A percentile compares a stretch with the other conserved stretches of the same genome.
These are phyloP conservation scores for Patella caerulea DNA, from an alignment of 2,888 invertebrate genomes.

Conservation along the genomic window DNA sequence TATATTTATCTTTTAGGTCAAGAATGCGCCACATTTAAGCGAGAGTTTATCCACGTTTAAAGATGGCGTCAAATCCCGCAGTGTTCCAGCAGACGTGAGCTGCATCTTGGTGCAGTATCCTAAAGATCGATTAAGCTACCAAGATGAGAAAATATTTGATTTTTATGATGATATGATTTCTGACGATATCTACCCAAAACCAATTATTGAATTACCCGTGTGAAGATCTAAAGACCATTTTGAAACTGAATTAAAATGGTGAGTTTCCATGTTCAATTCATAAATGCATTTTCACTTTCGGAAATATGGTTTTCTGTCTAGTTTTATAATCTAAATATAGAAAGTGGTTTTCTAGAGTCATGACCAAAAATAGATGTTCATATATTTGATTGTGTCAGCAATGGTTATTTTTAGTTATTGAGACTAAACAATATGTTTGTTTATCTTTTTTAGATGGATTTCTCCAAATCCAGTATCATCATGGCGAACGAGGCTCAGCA, in stretches of 20 bases:
- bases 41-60: neutral
- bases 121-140: slow-evolving; percentile 35
- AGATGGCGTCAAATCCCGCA: neutral
- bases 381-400: no score
- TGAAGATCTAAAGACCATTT: slow-evolving; percentile 27
- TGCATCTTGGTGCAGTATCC: slow-evolving; percentile 40
- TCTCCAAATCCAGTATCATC: no score
- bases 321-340: no score
- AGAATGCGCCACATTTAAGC: neutral
- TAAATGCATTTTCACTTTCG: no score
- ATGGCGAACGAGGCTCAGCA: no score
- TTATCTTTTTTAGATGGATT: no score
- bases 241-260: neutral
- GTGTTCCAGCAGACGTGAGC: neutral
- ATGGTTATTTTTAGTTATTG: no score
- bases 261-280: no score
- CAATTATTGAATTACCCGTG: slow-evolving; percentile 47
- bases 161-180: slow-evolving; percentile 44
- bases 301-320: no score
- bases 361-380: no score
- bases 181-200: slow-evolving; percentile 47
- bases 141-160: slow-evolving; percentile 47
- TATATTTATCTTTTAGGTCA: neutral
- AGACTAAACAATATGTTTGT: no score
- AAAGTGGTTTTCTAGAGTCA: no score